Conservation (phyloP, 2,113 vertebrate genomes). For the Pseudopipra pipra region DNA sequence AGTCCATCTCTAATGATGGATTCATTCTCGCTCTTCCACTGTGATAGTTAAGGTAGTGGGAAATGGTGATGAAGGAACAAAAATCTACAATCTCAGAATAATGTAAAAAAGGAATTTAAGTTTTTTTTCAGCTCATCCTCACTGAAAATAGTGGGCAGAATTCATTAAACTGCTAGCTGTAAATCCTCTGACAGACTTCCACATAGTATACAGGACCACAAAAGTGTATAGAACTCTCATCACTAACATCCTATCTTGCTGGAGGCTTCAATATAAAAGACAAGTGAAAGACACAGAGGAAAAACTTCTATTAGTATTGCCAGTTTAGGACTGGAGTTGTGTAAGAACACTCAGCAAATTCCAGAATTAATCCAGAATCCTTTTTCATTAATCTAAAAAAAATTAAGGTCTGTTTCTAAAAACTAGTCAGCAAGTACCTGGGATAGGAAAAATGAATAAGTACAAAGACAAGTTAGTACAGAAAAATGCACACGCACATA, state of each 20-base stretch:
- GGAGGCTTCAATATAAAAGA: conserved; percentile 4
- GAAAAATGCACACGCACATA: not conserved
- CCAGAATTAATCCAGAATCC: not conserved
- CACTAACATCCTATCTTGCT: not conserved
- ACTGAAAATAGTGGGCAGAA: not conserved
- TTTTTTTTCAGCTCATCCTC: not conserved
- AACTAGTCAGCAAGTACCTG: not conserved
- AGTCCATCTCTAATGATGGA: not conserved
- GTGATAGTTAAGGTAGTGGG: not conserved
- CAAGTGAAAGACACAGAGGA: not conserved
- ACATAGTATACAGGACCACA: not conserved
- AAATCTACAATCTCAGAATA: not conserved
- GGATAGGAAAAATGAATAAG: not conserved
- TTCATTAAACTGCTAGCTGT: not conserved
- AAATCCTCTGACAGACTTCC: not conserved
- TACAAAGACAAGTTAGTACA: not conserved
- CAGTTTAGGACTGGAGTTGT: not conserved
- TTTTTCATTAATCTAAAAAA: not conserved
- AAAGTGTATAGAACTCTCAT: not conserved
- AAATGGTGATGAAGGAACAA: not conserved
- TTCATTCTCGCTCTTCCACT: not conserved
- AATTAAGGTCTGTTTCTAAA: not conserved
- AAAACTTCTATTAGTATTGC: not conserved
- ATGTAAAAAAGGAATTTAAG: not conserved
- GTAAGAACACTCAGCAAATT: not conserved